Base-by-base conservation (phyloP, 2,113 vertebrate species). In the Rattus norvegicus region DNA sequence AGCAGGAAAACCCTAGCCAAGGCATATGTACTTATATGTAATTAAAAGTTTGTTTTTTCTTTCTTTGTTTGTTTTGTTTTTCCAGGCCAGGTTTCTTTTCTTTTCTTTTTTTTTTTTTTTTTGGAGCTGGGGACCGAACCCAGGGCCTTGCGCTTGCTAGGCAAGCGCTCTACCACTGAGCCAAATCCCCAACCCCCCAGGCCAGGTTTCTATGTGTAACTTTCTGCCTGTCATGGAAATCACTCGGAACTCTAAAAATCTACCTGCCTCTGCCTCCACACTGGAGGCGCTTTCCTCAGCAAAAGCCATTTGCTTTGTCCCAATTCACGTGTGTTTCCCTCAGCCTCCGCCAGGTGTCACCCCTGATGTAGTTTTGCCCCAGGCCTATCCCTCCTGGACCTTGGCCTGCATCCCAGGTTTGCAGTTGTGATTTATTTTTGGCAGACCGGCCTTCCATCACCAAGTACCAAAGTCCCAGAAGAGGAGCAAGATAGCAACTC, bases 351-450 rank as follows among this genome's bases (percentile, higher is more conserved):
- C 61, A 96, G 96, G 93, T 95, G 95, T 92, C 95, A 19, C 72
- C 36, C 11, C 36, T 70, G 69, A 39, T 47, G 43, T 90, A 36
- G 30, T 43, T 90, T 24, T 8, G 52, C 43, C n/a, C 33, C 1
- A 0, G 8, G 30, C 52, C 24, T 47, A 30, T 43, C 59, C 81
- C 54, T 39, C 39, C 59, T 1, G 13, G 43, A 54, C 20, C 85
- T 92, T 98, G 97, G 97, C 96, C 86, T n/a, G 79, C n/a, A 12
- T 93, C 95, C 97, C 79, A 14, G 89, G 79, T 85, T 93, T 84
- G 96, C 91, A 95, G 91, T 87, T 96, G 97, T 87, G 87, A 47
- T 97, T 97, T 98, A 98, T 98, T 98, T 98, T 97, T 94, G 97
- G 98, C 75, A 79, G 16, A 2, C 88, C 65, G 81, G 90, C 17